A percentile compares a stretch with the other conserved stretches of the same genome.
phyloP scores from a whole-genome alignment of 2,797 vertebrate genomes.

The Enteromius afrohamiltoni region DNA sequence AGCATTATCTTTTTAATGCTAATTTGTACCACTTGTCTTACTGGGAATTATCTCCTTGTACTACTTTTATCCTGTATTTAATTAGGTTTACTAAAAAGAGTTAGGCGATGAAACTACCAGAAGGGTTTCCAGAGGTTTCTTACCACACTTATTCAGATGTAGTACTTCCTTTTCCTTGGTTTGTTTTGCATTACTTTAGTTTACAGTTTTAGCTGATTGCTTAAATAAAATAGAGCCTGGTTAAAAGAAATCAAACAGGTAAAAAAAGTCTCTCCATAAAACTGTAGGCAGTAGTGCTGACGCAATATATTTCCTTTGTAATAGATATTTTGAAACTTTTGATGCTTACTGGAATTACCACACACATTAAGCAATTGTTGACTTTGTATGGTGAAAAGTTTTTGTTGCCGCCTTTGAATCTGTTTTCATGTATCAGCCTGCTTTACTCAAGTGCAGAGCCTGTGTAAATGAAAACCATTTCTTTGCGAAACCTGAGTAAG shows the following conservation, averaged over 20 bases:
- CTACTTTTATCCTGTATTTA: slow-evolving; percentile 51
- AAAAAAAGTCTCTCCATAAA: slow-evolving; percentile 11
- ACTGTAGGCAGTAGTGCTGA: background rate
- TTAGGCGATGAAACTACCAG: slow-evolving; percentile 38
- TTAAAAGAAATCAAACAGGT: slow-evolving; percentile 48
- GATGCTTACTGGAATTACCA: background rate
- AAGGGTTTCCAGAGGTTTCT: slow-evolving; percentile 3
- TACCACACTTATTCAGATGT: slow-evolving; percentile 31
- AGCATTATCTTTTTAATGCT: slow-evolving; percentile 53
- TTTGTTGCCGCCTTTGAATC: background rate
- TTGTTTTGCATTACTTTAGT: slow-evolving; percentile 48
- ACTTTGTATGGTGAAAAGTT: background rate
- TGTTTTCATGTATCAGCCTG: background rate
- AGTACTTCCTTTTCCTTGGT: slow-evolving; percentile 33
- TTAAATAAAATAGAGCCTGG: slow-evolving; percentile 55
- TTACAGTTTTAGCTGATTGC: slow-evolving; percentile 50
- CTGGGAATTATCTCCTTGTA: slow-evolving; percentile 46
- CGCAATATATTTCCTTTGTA: background rate
- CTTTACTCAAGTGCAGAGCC: slow-evolving; percentile 1
- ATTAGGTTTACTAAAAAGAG: slow-evolving; percentile 58
- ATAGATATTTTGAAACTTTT: background rate
- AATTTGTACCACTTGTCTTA: slow-evolving; percentile 55
- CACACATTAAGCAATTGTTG: slow-evolving; percentile 9
- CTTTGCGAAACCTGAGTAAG: slow-evolving; percentile 51
- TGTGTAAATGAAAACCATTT: slow-evolving; percentile 32